Percentiles rank a stretch among this genome's conserved stretches.
Evolutionary conservation across 2,113 vertebrate genomes (phyloP).

Genomic region (Bufo bufo): DNA sequence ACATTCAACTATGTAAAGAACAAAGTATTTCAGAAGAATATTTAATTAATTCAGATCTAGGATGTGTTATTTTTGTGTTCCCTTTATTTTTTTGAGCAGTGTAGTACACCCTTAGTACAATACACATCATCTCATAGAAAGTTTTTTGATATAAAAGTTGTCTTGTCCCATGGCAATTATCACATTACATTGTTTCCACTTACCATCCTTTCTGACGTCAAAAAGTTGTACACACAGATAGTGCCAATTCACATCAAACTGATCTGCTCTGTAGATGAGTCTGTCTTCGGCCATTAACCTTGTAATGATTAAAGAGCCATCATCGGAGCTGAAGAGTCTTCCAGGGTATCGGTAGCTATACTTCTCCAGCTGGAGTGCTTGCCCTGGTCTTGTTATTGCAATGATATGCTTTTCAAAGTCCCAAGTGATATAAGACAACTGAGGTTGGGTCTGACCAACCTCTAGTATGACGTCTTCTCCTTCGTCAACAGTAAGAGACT

Average conservation of each 20-base stretch:
- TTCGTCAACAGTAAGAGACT: background rate
- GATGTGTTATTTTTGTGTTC: too few species aligned
- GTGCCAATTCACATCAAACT: background rate
- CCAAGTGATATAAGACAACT: background rate
- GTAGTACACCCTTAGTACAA: too few species aligned
- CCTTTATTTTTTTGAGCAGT: too few species aligned
- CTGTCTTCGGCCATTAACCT: background rate
- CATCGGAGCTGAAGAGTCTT: background rate
- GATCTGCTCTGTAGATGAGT: background rate
- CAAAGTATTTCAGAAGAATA: too few species aligned
- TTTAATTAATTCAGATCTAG: too few species aligned
- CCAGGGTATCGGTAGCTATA: background rate
- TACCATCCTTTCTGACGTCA: conserved; percentile 9
- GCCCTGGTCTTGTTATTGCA: background rate
- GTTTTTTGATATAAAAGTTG: too few species aligned
- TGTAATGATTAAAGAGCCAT: background rate
- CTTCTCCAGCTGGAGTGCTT: background rate
- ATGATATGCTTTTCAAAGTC: background rate
- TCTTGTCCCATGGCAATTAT: too few species aligned
- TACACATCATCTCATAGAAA: too few species aligned
- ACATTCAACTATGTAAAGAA: too few species aligned
- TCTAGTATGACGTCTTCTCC: background rate
- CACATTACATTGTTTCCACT: background rate
- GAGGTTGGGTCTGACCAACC: too few species aligned
- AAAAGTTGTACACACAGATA: background rate